Base-by-base conservation (phyloP, 2,888 invertebrate species). In the Dicyrtoma fusca region DNA sequence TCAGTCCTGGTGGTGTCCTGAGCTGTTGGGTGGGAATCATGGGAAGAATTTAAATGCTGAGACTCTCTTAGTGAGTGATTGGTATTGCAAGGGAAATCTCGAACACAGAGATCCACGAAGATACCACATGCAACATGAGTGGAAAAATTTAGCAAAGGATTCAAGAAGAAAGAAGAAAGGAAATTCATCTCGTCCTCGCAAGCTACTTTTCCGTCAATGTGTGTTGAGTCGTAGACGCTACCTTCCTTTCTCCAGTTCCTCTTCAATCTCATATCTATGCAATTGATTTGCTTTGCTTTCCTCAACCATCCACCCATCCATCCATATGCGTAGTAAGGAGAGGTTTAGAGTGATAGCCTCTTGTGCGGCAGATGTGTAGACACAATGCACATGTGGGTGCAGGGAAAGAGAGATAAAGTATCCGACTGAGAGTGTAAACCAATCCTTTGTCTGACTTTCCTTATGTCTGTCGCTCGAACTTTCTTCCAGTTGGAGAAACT, bases 191-290 rank as follows among this genome's bases (percentile, higher is more conserved):
- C 34, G 34, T 49, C 17, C 49, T 17, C 49, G 3, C 49, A 5
- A 6, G 5, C 49, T 49, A 49, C 5, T 17, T 49, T 49, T 49
- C 17, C 11, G 11, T 11, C 49, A 49, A 13, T 17, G 5, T 19
- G 19, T 10, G 21, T 21, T 17, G 21, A 53, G 17, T 11, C 19
- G 19, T 53, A 8, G 11, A 19, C 19, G 4, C 4, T 17, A 53
- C 53, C 68, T 68, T 51, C 45, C 68, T 42, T 65, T 63, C 63
- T 63, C 63, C 55, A 51, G 51, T 53, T 71, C 53, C 62, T 42
- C 59, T 59, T 62, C 65, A 68, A 63, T 72, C 72, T 68, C 68
- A 34, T 34, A 68, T 63, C 63, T 63, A 63, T 63, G 63, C 23
- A 47, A 45, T 63, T 63, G 63, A 63, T 63, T 47, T 63, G 13